Percentiles rank a stretch among this genome's conserved stretches.
These are phyloP conservation scores for Morpho achilles DNA, from an alignment of 2,888 invertebrate species.

Conservation along the genomic window DNA sequence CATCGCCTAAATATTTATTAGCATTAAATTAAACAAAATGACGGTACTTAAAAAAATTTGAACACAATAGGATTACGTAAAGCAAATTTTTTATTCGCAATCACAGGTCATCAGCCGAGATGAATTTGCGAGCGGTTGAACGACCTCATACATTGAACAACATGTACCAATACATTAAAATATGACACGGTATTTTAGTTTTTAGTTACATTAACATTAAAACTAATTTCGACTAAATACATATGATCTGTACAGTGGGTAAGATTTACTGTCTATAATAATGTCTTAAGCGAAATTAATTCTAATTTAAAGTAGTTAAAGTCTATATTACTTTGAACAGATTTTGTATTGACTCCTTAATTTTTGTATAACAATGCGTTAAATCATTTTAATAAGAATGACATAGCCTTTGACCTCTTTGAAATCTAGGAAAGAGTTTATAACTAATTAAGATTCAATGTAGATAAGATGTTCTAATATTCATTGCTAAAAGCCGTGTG, in stretches of 20 bases:
- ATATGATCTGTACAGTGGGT: slow-evolving; percentile 1
- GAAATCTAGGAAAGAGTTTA: slow-evolving; percentile 5
- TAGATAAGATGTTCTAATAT: not conserved
- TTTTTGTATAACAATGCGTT: slow-evolving; percentile 11
- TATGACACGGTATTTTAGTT: not conserved
- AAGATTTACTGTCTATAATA: not conserved
- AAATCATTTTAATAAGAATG: slow-evolving; percentile 7
- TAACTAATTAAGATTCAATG: slow-evolving; percentile 6
- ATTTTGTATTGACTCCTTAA: slow-evolving; percentile 1
- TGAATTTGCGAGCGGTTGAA: slow-evolving; percentile 8
- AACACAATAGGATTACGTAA: slow-evolving; percentile 7
- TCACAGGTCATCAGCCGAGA: slow-evolving; percentile 10
- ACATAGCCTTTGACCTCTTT: slow-evolving; percentile 9
- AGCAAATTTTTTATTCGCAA: slow-evolving; percentile 10
- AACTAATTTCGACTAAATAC: not conserved
- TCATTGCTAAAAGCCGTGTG: not conserved
- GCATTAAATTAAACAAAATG: too few relatives aligned
- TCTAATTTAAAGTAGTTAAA: not conserved
- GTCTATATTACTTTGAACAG: not conserved
- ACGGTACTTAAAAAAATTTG: not conserved
- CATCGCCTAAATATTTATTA: too few relatives aligned
- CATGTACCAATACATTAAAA: not conserved
- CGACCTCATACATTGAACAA: slow-evolving; percentile 1
- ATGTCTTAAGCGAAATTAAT: not conserved
- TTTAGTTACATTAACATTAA: not conserved